These are phyloP conservation scores for Metallyticus violacea DNA, from an alignment of 2,888 invertebrate species.

Conservation along the genomic window DNA sequence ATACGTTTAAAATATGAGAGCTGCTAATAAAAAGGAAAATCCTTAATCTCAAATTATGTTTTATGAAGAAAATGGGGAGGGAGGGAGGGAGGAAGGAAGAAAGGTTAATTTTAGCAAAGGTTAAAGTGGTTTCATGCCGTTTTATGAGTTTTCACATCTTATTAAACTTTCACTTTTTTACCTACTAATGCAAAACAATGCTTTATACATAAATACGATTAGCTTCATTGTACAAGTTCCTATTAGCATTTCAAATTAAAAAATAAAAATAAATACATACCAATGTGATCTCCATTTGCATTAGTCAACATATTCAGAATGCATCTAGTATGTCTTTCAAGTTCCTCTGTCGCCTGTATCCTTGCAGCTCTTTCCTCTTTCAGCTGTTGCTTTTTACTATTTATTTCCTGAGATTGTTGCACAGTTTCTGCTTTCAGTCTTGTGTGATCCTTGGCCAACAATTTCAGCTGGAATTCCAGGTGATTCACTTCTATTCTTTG, in stretches of 20 bases:
- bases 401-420: slow-evolving; percentile 3
- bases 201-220: no score
- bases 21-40: no score
- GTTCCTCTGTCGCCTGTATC: slow-evolving; percentile 47
- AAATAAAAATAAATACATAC: not conserved
- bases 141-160: no score
- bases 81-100: no score
- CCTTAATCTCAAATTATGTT: no score
- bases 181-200: no score
- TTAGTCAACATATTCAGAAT: slow-evolving; percentile 58
- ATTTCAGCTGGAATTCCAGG: slow-evolving; percentile 57
- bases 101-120: no score
- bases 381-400: not conserved
- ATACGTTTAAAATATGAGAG: no score
- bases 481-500: slow-evolving; percentile 58
- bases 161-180: not conserved
- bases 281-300: slow-evolving; percentile 9
- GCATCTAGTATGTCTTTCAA: slow-evolving; percentile 48
- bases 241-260: not conserved
- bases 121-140: no score
- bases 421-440: slow-evolving; percentile 56
- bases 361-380: slow-evolving; percentile 22
- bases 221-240: no score
- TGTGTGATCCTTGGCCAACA: slow-evolving; percentile 59
- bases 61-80: no score